Percentiles rank a stretch among this genome's conserved stretches.
phyloP scores from a whole-genome alignment of 2,113 vertebrate species.

The Henicopernis longicauda region DNA sequence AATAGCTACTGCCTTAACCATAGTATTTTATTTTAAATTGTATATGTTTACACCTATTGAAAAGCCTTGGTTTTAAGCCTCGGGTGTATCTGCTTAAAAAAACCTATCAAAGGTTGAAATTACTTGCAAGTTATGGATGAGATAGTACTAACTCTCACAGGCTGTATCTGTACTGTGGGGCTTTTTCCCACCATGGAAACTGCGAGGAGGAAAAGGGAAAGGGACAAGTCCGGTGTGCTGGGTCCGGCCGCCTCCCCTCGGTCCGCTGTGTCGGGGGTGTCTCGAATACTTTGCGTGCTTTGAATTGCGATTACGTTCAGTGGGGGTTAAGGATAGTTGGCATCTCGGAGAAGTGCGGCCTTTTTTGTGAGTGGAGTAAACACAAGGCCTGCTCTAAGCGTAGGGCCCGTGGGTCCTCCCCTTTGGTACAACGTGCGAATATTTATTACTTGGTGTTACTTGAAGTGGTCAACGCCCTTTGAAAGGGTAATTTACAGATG shows the following conservation, averaged over 20 bases:
- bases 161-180: background rate
- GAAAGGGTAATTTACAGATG: background rate
- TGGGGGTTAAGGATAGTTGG: background rate
- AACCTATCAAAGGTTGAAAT: background rate
- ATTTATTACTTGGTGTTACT: background rate
- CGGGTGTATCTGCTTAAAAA: background rate
- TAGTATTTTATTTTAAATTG: too few species aligned
- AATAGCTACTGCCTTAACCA: background rate
- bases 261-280: background rate
- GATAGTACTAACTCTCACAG: background rate
- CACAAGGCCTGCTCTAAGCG: background rate
- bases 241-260: background rate
- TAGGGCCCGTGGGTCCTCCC: background rate
- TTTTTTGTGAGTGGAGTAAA: background rate
- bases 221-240: background rate
- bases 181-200: background rate
- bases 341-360: accelerated
- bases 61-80: background rate
- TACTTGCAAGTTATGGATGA: background rate
- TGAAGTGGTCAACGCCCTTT: background rate
- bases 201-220: background rate
- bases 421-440: background rate
- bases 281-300: background rate
- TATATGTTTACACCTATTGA: background rate
- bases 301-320: background rate